Conservation (phyloP, 2,113 vertebrate species). For the Hippolais icterina region DNA sequence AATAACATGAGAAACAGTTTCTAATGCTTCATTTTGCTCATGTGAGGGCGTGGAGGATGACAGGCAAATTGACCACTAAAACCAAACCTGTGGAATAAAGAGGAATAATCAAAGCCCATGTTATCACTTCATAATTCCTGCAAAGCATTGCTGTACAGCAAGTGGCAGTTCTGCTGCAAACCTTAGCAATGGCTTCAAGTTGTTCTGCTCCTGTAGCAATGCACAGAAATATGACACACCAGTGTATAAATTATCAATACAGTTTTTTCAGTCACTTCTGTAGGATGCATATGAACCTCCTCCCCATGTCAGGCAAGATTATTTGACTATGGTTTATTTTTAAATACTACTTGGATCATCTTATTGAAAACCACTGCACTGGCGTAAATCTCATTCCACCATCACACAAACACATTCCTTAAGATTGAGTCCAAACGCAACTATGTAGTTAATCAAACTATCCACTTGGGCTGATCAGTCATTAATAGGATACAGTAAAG, state of each 20-base stretch:
- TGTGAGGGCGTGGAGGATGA: neutral
- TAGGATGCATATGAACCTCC: neutral
- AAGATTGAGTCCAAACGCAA: neutral
- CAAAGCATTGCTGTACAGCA: neutral
- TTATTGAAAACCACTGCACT: constrained; percentile 17
- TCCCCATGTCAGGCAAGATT: neutral
- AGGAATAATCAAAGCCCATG: neutral
- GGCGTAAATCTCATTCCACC: neutral
- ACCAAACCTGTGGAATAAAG: neutral
- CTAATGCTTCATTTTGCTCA: neutral
- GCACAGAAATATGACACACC: constrained; percentile 1
- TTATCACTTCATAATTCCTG: neutral
- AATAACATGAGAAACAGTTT: neutral
- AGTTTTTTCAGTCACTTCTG: neutral
- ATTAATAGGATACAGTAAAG: constrained; percentile 2
- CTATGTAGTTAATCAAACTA: constrained; percentile 15
- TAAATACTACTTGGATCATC: constrained; percentile 12
- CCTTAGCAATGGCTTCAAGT: constrained; percentile 36
- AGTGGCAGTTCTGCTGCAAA: constrained; percentile 37
- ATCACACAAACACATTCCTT: neutral
- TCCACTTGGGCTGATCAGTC: neutral
- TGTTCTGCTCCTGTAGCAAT: neutral
- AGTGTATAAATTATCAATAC: neutral
- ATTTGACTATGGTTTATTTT: constrained; percentile 22
- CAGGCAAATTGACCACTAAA: constrained; percentile 24